A percentile compares a stretch with the other conserved stretches of the same genome.
phyloP scores from a whole-genome alignment of 2,797 vertebrate species.

The Acanthis flammea region DNA sequence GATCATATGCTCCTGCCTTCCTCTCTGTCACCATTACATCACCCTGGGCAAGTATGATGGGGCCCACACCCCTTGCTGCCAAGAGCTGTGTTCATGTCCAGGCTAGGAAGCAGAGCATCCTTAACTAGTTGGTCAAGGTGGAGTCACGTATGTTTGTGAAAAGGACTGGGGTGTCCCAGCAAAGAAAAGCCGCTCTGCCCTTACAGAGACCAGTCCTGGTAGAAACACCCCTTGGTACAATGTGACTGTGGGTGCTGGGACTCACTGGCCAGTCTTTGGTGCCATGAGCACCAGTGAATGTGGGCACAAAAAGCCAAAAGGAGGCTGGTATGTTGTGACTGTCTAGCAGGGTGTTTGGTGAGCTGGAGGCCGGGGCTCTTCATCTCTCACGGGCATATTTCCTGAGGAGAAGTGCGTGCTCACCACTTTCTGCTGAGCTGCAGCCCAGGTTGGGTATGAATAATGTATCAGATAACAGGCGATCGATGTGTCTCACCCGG shows the following conservation, averaged over 20 bases:
- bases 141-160: background rate
- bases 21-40: background rate
- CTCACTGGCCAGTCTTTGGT: background rate
- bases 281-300: background rate
- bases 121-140: background rate
- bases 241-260: background rate
- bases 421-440: constrained; percentile 22
- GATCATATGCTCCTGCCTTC: accelerated
- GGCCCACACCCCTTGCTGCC: background rate
- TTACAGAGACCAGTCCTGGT: background rate
- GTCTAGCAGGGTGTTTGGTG: background rate
- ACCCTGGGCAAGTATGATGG: background rate
- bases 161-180: background rate
- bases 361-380: background rate
- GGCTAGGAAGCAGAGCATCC: background rate
- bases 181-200: background rate
- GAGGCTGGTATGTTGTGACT: background rate
- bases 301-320: background rate
- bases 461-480: background rate
- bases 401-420: background rate
- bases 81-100: background rate
- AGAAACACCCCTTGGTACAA: background rate
- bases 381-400: background rate
- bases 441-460: constrained; percentile 28
- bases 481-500: background rate